Conservation (phyloP, 2,797 vertebrate genomes). For the Melanotaenia boesemani region DNA sequence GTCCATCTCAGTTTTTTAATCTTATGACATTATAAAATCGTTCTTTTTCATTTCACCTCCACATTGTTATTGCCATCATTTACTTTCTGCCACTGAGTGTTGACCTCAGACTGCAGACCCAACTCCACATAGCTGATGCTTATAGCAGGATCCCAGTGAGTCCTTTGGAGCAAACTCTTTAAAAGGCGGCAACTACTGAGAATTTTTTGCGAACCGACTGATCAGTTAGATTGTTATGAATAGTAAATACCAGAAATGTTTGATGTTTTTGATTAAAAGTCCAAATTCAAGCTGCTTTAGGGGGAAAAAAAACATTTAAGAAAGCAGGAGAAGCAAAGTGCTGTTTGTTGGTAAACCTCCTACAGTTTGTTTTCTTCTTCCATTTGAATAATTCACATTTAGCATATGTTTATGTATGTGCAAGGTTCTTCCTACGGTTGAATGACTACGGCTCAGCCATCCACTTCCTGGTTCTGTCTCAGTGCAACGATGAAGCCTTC, state of each 20-base stretch:
- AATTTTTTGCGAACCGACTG: not conserved
- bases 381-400: not conserved
- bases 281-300: not conserved
- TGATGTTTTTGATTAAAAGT: not conserved
- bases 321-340: not conserved
- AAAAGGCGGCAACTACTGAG: too few species aligned
- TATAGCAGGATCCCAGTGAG: too few species aligned
- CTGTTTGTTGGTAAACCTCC: too few species aligned
- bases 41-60: too few species aligned
- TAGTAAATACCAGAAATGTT: not conserved
- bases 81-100: too few species aligned
- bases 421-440: constrained; percentile 93
- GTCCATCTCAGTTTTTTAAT: not conserved
- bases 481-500: constrained; percentile 97
- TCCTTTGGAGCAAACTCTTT: too few species aligned
- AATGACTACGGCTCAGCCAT: constrained; percentile 96
- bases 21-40: not conserved
- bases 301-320: not conserved
- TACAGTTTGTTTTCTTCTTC: not conserved
- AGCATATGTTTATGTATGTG: not conserved
- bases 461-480: constrained; percentile 96
- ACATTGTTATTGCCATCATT: too few species aligned
- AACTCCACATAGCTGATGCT: too few species aligned
- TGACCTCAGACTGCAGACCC: too few species aligned
- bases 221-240: not conserved